Evolutionary conservation across 2,888 invertebrate species (phyloP).

Genomic region (Lycocerus yunnanus): DNA sequence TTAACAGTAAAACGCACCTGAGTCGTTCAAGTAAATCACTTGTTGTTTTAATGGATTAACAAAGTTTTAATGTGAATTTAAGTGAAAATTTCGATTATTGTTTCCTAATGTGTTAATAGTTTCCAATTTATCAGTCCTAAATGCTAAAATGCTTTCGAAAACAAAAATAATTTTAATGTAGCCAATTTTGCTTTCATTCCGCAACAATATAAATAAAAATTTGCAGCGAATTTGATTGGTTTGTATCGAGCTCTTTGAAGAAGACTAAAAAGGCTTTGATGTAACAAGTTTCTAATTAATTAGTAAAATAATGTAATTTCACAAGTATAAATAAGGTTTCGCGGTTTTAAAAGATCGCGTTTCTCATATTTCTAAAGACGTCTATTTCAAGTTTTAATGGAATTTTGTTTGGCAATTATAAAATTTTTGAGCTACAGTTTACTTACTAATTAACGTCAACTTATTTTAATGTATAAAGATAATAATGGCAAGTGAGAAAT

Average conservation of each 20-base stretch:
- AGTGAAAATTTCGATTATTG: neutral
- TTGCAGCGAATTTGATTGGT: neutral
- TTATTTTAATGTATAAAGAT: neutral
- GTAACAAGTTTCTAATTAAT: conserved; percentile 4
- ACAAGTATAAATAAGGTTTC: conserved; percentile 1
- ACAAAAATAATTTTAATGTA: neutral
- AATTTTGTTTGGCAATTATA: neutral
- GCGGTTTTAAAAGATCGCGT: neutral
- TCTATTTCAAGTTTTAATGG: neutral
- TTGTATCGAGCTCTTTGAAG: neutral
- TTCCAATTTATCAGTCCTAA: neutral
- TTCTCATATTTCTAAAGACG: neutral
- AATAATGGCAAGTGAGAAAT: neutral
- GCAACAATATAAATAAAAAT: neutral
- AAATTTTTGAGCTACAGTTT: neutral
- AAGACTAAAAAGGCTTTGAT: neutral
- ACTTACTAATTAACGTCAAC: neutral
- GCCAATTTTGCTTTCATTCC: neutral
- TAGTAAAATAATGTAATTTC: conserved; percentile 4
- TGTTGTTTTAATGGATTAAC: neutral
- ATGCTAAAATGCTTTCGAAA: neutral
- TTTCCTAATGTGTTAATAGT: neutral
- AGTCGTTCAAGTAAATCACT: neutral
- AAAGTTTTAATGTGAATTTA: neutral
- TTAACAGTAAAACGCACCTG: neutral